Evolutionary conservation across 2,888 invertebrate genomes (phyloP).

Genomic region (Erpobdella octoculata): DNA sequence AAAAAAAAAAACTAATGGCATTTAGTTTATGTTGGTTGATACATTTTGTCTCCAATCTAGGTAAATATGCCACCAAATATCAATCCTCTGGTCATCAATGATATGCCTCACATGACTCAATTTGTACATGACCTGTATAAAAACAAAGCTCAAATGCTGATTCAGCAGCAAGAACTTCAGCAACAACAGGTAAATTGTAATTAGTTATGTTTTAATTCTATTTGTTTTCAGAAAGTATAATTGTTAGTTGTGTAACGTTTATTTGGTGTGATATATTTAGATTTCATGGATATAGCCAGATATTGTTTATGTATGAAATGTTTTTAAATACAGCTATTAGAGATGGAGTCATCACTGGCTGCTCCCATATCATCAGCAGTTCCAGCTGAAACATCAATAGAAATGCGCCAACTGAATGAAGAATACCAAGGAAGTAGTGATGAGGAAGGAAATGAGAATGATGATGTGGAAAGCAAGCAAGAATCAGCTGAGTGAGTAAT

Average conservation of each 20-base stretch:
- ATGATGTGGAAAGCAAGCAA: neutral
- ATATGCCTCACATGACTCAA: constrained; percentile 90
- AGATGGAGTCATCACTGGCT: neutral
- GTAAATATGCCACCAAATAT: constrained; percentile 31
- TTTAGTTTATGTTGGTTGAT: too few relatives aligned
- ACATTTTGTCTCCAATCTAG: too few relatives aligned
- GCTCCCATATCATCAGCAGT: neutral
- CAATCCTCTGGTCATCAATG: constrained; percentile 61
- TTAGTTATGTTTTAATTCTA: too few relatives aligned
- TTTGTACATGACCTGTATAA: constrained; percentile 84
- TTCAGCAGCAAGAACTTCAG: constrained; percentile 5
- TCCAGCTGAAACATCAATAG: neutral
- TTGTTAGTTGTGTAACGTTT: too few relatives aligned
- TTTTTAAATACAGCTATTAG: neutral
- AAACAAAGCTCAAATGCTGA: constrained; percentile 32
- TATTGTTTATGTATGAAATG: too few relatives aligned
- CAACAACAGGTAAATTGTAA: neutral
- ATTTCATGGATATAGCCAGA: too few relatives aligned
- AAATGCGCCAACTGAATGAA: constrained; percentile 1
- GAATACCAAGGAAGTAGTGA: constrained; percentile 12
- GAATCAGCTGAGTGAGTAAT: too few relatives aligned
- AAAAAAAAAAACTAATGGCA: too few relatives aligned
- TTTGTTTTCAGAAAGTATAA: too few relatives aligned
- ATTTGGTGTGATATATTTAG: too few relatives aligned
- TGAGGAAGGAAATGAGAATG: constrained; percentile 11